These are phyloP conservation scores for Glandiceps talaboti DNA, from an alignment of 53 echinoderm and acorn worm species.

Conservation along the genomic window DNA sequence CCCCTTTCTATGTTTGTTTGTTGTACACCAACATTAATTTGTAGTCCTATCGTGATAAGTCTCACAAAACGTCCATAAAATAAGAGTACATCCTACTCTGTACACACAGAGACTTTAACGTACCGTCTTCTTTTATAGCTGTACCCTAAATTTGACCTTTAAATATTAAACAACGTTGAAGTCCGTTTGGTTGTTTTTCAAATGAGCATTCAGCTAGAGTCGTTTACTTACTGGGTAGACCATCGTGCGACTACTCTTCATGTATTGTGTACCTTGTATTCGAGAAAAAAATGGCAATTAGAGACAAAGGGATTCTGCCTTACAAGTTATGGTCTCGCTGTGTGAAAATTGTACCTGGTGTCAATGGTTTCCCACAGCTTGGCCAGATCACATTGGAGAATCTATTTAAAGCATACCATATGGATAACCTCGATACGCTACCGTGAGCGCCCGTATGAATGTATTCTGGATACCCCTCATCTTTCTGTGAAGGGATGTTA, in stretches of 20 bases:
- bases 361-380: neutral
- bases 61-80: too few relatives aligned
- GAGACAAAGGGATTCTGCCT: neutral
- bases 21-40: neutral
- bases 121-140: neutral
- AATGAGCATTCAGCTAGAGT: too few relatives aligned
- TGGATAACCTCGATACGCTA: neutral
- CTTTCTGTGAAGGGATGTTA: too few relatives aligned
- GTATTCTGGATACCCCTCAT: too few relatives aligned
- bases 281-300: neutral
- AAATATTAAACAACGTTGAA: neutral
- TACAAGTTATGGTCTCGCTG: neutral
- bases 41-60: too few relatives aligned
- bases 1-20: neutral
- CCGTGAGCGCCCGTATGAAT: neutral
- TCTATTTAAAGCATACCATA: neutral
- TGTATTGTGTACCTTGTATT: neutral
- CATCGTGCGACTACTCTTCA: neutral
- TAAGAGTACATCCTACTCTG: too few relatives aligned
- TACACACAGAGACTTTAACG: too few relatives aligned
- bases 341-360: neutral
- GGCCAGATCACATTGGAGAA: neutral
- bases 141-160: neutral
- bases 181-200: too few relatives aligned
- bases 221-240: neutral